phyloP scores from a whole-genome alignment of 2,113 vertebrate species.

The Phyllostomus hastatus region DNA sequence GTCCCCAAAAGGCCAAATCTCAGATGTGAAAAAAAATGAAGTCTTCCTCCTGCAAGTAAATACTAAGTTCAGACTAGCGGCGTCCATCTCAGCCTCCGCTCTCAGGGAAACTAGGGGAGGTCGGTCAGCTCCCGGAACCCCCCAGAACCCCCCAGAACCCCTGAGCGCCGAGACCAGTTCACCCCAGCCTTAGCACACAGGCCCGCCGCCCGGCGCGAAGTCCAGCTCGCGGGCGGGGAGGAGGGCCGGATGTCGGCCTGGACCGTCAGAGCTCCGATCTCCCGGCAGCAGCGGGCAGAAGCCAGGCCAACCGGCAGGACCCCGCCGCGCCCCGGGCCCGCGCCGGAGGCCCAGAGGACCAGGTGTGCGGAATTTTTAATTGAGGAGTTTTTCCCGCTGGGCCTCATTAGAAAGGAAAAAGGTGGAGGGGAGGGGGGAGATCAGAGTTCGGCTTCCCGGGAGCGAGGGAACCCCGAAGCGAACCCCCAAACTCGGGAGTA shows the following conservation, averaged over 20 bases:
- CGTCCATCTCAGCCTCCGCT: background rate
- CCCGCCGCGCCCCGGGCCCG: background rate
- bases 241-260: background rate
- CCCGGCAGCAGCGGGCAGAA: background rate
- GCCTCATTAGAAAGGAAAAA: conserved; percentile 26
- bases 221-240: rapidly evolving
- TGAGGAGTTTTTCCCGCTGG: conserved; percentile 40
- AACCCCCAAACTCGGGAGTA: conserved; percentile 64
- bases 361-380: conserved; percentile 40
- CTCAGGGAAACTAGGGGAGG: background rate
- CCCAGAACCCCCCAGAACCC: too few relatives aligned
- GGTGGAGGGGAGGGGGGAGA: background rate
- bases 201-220: background rate
- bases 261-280: background rate
- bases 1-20: background rate
- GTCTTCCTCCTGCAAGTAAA: background rate
- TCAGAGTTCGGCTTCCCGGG: background rate
- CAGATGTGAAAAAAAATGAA: background rate
- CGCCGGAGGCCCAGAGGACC: conserved; percentile 25
- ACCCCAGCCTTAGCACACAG: background rate
- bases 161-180: background rate
- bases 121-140: background rate
- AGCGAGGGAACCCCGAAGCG: conserved; percentile 42
- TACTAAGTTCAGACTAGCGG: background rate
- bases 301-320: background rate